Evolutionary conservation across 2,888 invertebrate genomes (phyloP), one percentile per base, ranked within the genome.

Genomic region (Tachina lurida): DNA sequence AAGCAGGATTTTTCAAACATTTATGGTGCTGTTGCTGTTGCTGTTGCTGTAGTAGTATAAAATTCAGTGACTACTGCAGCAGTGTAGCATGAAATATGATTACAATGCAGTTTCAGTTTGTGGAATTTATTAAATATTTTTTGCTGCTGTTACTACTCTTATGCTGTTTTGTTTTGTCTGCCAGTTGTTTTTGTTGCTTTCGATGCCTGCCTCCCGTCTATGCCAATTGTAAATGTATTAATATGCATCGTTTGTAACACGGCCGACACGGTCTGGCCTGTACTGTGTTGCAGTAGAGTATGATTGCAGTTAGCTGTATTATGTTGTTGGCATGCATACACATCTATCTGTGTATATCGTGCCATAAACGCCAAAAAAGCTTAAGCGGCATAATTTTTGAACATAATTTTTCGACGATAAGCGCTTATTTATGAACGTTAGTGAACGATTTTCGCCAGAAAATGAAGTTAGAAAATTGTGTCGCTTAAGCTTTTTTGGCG

Each of bases 1-100:
- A 73, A 68, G 54, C 49, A 75, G 43, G 70, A 65, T 78, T 81
- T 79, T 63, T 49, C 74, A 63, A 58, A 82, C 58, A 39, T 76
- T 76, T 76, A 43, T 67, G 62, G 45, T 43, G 63, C 39, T 73
- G 39, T 74, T 76, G 43, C 67, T 82, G 71, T n/a, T 41, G 52
- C 67, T 75, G 58, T 62, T 62, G 56, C 31, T 65, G 54, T n/a
- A 79, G 65, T 65, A 22, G 56, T 71, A 73, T 62, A 65, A 75
- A 86, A 79, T 70, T 77, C 71, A 83, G 67, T 86, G 86, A 83
- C 86, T 86, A 81, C 86, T 83, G 86, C 86, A 83, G 86, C 86
- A 86, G 75, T 86, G 86, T 86, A 86, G 86, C 86, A 86, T 86
- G 83, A 86, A 86, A 86, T 86, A 86, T 86, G 86, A 86, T 86